phyloP scores from a whole-genome alignment of 2,888 invertebrate species.

The Cephus rjabovi region DNA sequence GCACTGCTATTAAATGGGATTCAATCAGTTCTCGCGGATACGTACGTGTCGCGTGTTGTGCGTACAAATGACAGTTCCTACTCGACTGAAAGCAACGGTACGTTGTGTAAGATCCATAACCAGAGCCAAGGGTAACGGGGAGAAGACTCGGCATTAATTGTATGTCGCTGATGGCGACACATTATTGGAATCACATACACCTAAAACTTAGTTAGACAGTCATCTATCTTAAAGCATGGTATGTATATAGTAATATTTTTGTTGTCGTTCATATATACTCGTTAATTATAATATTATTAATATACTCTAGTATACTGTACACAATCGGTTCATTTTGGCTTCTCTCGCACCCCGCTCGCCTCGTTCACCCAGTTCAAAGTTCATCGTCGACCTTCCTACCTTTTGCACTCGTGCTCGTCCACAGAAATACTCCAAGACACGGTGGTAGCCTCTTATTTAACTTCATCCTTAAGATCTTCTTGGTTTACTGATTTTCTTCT shows the following conservation, averaged over 20 bases:
- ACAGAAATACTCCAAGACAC: background rate
- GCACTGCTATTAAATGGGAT: background rate
- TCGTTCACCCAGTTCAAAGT: background rate
- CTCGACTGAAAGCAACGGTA: background rate
- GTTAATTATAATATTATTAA: slow-evolving; percentile 59
- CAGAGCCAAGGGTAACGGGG: background rate
- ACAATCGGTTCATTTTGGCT: slow-evolving; percentile 60
- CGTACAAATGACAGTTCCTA: slow-evolving; percentile 41
- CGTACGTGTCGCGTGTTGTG: slow-evolving; percentile 34
- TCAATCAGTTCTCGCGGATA: background rate
- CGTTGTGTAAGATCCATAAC: background rate
- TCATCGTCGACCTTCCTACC: slow-evolving; percentile 3
- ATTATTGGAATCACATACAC: slow-evolving; percentile 36
- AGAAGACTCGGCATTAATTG: background rate
- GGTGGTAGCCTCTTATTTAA: background rate
- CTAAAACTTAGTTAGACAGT: slow-evolving; percentile 52
- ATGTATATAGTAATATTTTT: slow-evolving; percentile 36
- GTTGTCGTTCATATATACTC: slow-evolving; percentile 51
- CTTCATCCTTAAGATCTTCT: background rate
- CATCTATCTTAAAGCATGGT: slow-evolving; percentile 51
- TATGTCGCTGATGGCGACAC: slow-evolving; percentile 1
- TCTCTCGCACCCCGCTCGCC: slow-evolving; percentile 28
- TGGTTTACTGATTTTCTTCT: background rate
- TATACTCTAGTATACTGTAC: slow-evolving; percentile 65
- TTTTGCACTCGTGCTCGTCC: background rate